phyloP scores from a whole-genome alignment of 2,797 vertebrate species.

The Lateolabrax maculatus region DNA sequence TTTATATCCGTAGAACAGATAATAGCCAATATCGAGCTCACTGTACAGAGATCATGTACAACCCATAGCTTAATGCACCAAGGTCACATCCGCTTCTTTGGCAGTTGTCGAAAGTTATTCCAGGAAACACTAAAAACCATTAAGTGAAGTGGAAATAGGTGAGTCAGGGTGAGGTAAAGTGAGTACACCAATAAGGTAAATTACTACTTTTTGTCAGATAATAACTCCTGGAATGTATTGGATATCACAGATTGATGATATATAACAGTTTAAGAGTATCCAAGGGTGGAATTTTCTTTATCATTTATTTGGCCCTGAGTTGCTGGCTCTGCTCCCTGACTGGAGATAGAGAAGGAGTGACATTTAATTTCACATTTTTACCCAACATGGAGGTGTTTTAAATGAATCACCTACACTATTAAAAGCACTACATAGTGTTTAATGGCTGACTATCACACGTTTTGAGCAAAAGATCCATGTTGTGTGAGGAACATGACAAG shows the following conservation, averaged over 20 bases:
- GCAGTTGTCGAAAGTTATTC: conserved; percentile 41
- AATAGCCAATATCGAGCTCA: not conserved
- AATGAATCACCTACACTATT: conserved; percentile 37
- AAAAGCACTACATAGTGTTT: conserved; percentile 25
- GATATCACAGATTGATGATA: conserved; percentile 43
- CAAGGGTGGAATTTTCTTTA: conserved; percentile 20
- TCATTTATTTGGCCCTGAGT: conserved; percentile 31
- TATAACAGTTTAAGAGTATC: conserved; percentile 36
- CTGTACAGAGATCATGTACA: conserved; percentile 6
- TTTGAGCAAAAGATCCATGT: conserved; percentile 24
- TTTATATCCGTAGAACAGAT: not conserved
- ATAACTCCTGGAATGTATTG: conserved; percentile 25
- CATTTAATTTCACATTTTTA: conserved; percentile 61
- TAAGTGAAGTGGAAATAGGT: conserved; percentile 55
- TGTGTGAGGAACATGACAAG: conserved; percentile 43
- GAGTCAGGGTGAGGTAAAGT: conserved; percentile 36
- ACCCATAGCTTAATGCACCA: conserved; percentile 11
- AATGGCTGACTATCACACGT: conserved; percentile 15
- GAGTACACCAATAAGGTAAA: conserved; percentile 45
- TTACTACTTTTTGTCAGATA: conserved; percentile 38
- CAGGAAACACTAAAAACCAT: conserved; percentile 46
- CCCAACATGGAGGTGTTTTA: conserved; percentile 30
- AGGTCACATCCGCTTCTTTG: conserved; percentile 25
- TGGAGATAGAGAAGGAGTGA: conserved; percentile 39
- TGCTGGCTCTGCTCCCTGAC: conserved; percentile 38